Evolutionary conservation across 1,140 invertebrate species (phyloP), one percentile per base, ranked within the genome.

Genomic region (Telenomus remus): DNA sequence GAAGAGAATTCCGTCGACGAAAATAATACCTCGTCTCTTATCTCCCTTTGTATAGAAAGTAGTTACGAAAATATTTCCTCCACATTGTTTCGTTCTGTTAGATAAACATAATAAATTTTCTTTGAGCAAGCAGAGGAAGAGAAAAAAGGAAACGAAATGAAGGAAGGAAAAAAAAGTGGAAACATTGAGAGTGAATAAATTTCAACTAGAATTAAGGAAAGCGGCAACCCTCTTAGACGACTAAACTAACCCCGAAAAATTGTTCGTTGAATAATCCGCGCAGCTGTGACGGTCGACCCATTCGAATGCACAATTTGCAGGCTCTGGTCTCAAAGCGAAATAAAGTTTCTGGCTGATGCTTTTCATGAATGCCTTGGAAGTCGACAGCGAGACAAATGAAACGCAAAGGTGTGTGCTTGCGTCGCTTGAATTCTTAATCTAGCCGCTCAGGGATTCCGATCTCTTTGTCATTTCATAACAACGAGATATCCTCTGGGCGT

Each of bases 361-460:
- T 73, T 73, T 63, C 64, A 63, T 60, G 61, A 74, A 76, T 70
- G 66, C 59, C 75, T 44, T 64, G 64, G 69, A 54, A 77, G 79
- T 76, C 51, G 61, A 59, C 46, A 53, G 56, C 44, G 37, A 68
- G 57, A 71, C 69, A 73, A 73, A 76, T 68, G 69, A 60, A 77
- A 54, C 50, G 73, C 75, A 61, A 79, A 71, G 66, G 70, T 78
- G 70, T 78, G 61, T 1, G 19, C 57, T 54, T 74, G 60, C 74
- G 78, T 76, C 75, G 79, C 82, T 85, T 81, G 80, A 80, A 84
- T 85, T 82, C 82, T 78, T 81, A 83, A 83, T 82, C 77, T 71
- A 49, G 48, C 42, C 66, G 54, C 78, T 81, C 76, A 63, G 39
- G 75, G 78, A 81, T 80, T 75, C 60, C 70, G 35, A 79, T 70